Evolutionary conservation across 2,888 invertebrate species (phyloP).

Genomic region (Eupithecia inturbata): DNA sequence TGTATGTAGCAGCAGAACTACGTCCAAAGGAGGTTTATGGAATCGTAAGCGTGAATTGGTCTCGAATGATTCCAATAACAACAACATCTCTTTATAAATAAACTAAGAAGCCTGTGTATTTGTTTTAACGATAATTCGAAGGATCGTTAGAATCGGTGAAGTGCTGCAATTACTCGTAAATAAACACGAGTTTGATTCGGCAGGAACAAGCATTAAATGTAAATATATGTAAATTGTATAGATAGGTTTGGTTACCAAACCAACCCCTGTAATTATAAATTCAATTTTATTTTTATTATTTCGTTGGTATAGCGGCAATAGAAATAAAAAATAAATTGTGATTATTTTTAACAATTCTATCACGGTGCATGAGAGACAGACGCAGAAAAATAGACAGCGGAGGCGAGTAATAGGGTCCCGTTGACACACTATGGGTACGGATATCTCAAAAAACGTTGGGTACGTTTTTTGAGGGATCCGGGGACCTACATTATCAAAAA

Average conservation of each 20-base stretch:
- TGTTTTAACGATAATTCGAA: not conserved
- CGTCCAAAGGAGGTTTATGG: not conserved
- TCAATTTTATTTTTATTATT: not conserved
- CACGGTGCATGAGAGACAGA: too few species aligned
- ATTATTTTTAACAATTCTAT: too few species aligned
- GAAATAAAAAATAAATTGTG: too few species aligned
- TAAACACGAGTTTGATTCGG: not conserved
- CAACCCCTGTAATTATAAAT: too few species aligned
- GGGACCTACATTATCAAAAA: too few species aligned
- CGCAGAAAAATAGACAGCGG: too few species aligned
- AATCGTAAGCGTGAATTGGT: not conserved
- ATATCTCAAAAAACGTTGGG: too few species aligned
- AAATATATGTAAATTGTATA: not conserved
- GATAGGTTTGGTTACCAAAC: not conserved
- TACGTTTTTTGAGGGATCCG: too few species aligned
- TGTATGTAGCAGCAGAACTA: too few species aligned
- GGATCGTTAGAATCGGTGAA: not conserved
- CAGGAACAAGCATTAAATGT: not conserved
- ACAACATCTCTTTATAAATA: not conserved
- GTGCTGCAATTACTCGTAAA: not conserved
- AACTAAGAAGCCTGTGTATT: not conserved
- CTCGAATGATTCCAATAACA: not conserved
- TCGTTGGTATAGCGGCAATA: too few species aligned
- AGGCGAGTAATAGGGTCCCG: too few species aligned
- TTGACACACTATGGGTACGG: too few species aligned